A percentile compares a stretch with the other conserved stretches of the same genome.
Evolutionary conservation across 2,113 vertebrate species (phyloP).

Genomic region (Amazona vittata): DNA sequence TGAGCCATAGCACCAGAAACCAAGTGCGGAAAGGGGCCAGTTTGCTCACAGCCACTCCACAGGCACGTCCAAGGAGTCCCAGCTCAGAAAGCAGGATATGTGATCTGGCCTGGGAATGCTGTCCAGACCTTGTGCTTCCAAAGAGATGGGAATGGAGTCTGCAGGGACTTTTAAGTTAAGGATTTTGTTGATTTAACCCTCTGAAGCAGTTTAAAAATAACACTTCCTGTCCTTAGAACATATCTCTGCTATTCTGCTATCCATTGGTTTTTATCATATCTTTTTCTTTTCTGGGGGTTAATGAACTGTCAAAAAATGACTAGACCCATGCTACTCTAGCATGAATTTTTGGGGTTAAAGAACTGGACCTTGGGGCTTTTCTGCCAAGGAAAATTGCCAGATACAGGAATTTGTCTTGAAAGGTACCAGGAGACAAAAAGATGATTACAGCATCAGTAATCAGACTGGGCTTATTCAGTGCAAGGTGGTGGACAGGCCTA

Average conservation of each 20-base stretch:
- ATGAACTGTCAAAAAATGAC: not conserved
- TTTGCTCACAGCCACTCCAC: not conserved
- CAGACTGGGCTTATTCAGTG: not conserved
- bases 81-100: not conserved
- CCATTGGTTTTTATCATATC: not conserved
- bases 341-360: not conserved
- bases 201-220: constrained; percentile 55
- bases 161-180: not conserved
- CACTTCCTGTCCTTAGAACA: constrained; percentile 13
- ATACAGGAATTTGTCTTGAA: not conserved
- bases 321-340: not conserved
- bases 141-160: not conserved
- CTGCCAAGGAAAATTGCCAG: not conserved
- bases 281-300: not conserved
- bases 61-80: not conserved
- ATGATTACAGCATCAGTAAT: not conserved
- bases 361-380: not conserved
- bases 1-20: not conserved
- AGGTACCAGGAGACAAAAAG: not conserved
- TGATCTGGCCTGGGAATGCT: not conserved
- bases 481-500: not conserved
- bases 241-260: not conserved
- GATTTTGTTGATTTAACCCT: constrained; percentile 58
- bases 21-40: not conserved
- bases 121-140: not conserved